These are phyloP conservation scores for Epizoanthus ramosus DNA, from an alignment of 92 coral and sea anemone species.

Conservation along the genomic window DNA sequence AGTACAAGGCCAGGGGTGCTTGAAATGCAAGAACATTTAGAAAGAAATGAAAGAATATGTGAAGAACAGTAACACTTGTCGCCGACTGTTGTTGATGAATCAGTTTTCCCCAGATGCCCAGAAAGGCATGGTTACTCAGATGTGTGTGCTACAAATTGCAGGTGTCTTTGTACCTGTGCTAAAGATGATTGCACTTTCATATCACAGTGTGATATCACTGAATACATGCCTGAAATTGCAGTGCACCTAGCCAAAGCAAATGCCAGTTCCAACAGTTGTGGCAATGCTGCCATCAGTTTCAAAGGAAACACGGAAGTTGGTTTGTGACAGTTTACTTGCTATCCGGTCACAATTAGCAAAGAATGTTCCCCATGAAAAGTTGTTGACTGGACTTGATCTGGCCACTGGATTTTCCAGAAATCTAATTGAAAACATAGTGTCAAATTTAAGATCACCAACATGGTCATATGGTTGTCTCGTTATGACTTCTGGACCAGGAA, in stretches of 20 bases:
- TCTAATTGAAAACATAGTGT: constrained; percentile 37
- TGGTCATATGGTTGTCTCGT: too few relatives aligned
- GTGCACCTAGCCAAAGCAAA: not conserved
- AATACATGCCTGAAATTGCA: constrained; percentile 8
- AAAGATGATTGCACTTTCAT: constrained; percentile 19
- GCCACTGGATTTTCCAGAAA: constrained; percentile 51
- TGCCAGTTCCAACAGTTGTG: not conserved
- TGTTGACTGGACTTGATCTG: constrained; percentile 48
- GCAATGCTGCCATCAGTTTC: not conserved
- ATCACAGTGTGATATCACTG: not conserved
- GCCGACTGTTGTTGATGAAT: constrained; percentile 26
- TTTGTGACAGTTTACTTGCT: constrained; percentile 25
- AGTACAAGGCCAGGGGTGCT: constrained; percentile 44
- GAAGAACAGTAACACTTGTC: constrained; percentile 16
- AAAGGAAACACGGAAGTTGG: not conserved
- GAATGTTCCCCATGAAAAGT: constrained; percentile 46
- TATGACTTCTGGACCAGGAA: too few relatives aligned
- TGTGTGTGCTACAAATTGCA: constrained; percentile 47
- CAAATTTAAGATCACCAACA: not conserved
- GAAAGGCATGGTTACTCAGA: constrained; percentile 16
- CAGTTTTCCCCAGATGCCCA: constrained; percentile 33
- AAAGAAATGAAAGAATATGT: constrained; percentile 49
- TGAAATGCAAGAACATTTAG: constrained; percentile 38
- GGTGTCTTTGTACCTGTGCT: not conserved
- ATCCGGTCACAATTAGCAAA: constrained; percentile 38